phyloP scores from a whole-genome alignment of 2,113 vertebrate species.

The Centropristis striata region DNA sequence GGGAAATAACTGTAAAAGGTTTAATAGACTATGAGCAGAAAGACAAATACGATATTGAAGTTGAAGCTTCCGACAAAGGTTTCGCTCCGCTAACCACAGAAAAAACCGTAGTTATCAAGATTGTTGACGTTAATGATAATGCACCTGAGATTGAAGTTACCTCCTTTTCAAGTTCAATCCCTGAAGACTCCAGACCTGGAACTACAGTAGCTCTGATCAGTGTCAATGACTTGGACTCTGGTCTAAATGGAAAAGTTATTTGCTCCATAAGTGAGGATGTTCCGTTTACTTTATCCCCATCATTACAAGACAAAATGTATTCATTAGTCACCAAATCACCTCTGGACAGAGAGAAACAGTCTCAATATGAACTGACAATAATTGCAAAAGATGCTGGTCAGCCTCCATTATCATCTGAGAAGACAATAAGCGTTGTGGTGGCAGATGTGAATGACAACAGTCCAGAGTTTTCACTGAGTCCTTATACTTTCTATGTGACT shows the following conservation, averaged over 20 bases:
- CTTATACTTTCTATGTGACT: constrained; percentile 65
- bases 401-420: constrained; percentile 55
- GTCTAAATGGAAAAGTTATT: constrained; percentile 69
- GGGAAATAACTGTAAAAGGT: constrained; percentile 68
- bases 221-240: constrained; percentile 68
- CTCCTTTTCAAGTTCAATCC: constrained; percentile 53
- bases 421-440: constrained; percentile 50
- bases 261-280: constrained; percentile 40
- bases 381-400: constrained; percentile 66
- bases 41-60: constrained; percentile 76
- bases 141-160: constrained; percentile 66
- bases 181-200: constrained; percentile 67
- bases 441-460: constrained; percentile 77
- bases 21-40: constrained; percentile 75
- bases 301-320: constrained; percentile 61
- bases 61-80: constrained; percentile 78
- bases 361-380: constrained; percentile 64
- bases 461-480: constrained; percentile 70
- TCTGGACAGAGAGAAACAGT: constrained; percentile 76
- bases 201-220: constrained; percentile 64
- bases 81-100: constrained; percentile 1
- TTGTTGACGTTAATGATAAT: constrained; percentile 67
- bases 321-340: constrained; percentile 52
- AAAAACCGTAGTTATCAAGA: constrained; percentile 52
- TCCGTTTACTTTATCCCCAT: constrained; percentile 54